These are phyloP conservation scores for Myopa tessellatipennis DNA, from an alignment of 2,888 invertebrate genomes.

Conservation along the genomic window DNA sequence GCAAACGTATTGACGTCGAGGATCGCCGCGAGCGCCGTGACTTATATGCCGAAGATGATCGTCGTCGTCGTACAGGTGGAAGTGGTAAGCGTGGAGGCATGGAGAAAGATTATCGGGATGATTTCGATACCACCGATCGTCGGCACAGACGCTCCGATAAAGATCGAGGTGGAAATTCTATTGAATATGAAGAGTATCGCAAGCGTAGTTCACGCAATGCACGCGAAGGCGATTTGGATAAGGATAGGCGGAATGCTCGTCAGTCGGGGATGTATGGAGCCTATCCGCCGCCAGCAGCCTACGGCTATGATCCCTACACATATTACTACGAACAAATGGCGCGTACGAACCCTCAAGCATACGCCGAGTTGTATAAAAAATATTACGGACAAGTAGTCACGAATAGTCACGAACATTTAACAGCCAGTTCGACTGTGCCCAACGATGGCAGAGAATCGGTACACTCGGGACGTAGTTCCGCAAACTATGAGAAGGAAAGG, in stretches of 20 bases:
- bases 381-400: conserved; percentile 69
- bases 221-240: conserved; percentile 62
- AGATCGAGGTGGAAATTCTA: conserved; percentile 48
- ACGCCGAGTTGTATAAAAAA: conserved; percentile 82
- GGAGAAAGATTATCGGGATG: conserved; percentile 45
- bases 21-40: conserved; percentile 46
- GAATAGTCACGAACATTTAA: conserved; percentile 20
- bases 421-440: conserved; percentile 31
- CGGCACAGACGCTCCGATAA: conserved; percentile 53
- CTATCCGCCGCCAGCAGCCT: conserved; percentile 49
- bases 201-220: conserved; percentile 64
- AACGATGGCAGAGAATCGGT: conserved; percentile 80
- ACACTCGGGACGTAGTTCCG: conserved; percentile 86
- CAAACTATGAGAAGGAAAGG: conserved; percentile 76
- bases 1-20: conserved; percentile 48
- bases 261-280: conserved; percentile 55
- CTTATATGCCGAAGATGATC: conserved; percentile 49
- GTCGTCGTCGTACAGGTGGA: conserved; percentile 49
- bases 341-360: conserved; percentile 81
- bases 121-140: conserved; percentile 52
- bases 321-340: conserved; percentile 82
- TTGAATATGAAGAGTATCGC: conserved; percentile 66
- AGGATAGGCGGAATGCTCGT: conserved; percentile 53
- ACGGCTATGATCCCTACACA: conserved; percentile 72
- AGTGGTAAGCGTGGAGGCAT: conserved; percentile 43